Evolutionary conservation across 1,140 invertebrate species (phyloP), one percentile per base, ranked within the genome.

Genomic region (Aphidius gifuensis): DNA sequence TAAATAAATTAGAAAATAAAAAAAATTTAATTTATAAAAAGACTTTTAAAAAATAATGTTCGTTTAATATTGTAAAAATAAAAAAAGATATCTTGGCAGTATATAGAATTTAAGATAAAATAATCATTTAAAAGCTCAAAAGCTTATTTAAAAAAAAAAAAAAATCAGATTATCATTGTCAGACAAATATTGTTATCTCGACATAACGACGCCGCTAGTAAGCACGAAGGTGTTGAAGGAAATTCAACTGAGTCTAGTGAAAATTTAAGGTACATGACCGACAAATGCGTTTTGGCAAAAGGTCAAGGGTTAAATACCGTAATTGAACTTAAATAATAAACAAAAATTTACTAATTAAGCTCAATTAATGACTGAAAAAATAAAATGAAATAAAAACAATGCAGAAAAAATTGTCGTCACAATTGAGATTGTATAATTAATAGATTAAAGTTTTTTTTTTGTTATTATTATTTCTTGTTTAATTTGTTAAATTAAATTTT

Each of bases 301-400:
- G 64, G 67, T 64, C 67, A 68, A 62, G 67, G 66, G 66, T 68
- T 65, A 64, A 68, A 58, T 65, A 64, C 64, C 67, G 44, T 9
- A 38, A 48, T 51, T 67, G 64, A 64, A 55, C 64, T 39, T 23
- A 39, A 53, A 54, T 8, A 21, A 21, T 11, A 49, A 43, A 44
- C 61, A 23, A 54, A 43, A 44, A 44, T 43, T 39, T 49, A 40
- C 39, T 49, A 45, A 47, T 9, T 55, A 7, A 21, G 2, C 38
- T 3, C 50, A 8, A 16, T 43, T 8, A 9, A 23, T 9, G 21
- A 50, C n/a, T 16, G 9, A n/a, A 45, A n/a, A 45, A 3, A 11
- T 8, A 23, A 32, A 8, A 45, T 43, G 5, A 32, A 55, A 38
- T 55, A 49, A 16, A n/a, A 38, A 11, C 16, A 42, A n/a, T 43